Evolutionary conservation across 2,113 vertebrate species (phyloP).

Genomic region (Coracopsis vasa): DNA sequence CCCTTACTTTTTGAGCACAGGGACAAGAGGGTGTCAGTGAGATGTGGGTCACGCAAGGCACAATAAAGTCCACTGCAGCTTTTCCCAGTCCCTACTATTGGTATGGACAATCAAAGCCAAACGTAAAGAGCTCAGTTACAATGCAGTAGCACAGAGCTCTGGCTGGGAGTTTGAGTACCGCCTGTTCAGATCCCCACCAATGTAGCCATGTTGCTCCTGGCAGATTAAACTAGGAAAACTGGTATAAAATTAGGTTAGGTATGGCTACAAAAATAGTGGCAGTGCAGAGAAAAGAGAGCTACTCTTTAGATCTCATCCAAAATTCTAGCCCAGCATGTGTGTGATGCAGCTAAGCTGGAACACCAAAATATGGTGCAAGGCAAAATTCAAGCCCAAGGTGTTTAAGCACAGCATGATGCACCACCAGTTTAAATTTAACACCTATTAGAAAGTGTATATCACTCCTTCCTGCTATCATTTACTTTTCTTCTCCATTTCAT

Average conservation of each 20-base stretch:
- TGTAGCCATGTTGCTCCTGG: not conserved
- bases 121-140: rapidly evolving
- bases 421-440: not conserved
- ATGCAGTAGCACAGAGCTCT: not conserved
- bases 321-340: not conserved
- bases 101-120: not conserved
- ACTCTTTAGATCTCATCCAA: not conserved
- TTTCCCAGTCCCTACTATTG: not conserved
- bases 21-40: no score
- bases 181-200: not conserved
- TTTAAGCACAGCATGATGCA: not conserved
- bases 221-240: not conserved
- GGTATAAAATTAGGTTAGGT: not conserved
- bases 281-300: not conserved
- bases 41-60: not conserved
- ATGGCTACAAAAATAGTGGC: not conserved
- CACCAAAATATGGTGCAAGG: not conserved
- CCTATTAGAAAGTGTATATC: not conserved
- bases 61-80: not conserved
- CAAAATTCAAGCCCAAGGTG: not conserved
- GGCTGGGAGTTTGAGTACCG: not conserved
- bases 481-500: not conserved
- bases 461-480: not conserved
- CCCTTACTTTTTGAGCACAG: not conserved
- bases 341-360: not conserved